phyloP scores from a whole-genome alignment of 2,797 vertebrate species.

The Champsocephalus gunnari region DNA sequence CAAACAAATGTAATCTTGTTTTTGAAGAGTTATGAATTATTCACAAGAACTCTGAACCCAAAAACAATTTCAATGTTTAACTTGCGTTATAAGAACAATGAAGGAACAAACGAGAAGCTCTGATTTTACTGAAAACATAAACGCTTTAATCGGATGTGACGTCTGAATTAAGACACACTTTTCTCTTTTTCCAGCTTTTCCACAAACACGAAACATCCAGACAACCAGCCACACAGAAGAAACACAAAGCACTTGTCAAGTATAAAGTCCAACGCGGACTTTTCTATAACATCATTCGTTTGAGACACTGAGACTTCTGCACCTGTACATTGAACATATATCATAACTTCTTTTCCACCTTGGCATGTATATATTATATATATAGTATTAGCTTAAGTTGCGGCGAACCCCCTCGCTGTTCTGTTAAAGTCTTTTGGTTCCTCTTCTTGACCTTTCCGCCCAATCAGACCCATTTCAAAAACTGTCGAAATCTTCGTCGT shows the following conservation, averaged over 20 bases:
- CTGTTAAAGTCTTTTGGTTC: conserved; percentile 93
- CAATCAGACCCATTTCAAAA: conserved; percentile 87
- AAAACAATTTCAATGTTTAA: too few species aligned
- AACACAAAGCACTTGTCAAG: conserved; percentile 64
- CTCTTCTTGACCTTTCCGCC: conserved; percentile 82
- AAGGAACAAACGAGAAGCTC: conserved; percentile 64
- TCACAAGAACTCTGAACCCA: too few species aligned
- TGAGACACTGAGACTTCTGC: conserved; percentile 54
- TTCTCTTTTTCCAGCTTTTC: conserved; percentile 31
- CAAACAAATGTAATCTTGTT: neutral
- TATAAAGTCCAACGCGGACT: conserved; percentile 62
- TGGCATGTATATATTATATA: conserved; percentile 32
- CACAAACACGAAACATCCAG: conserved; percentile 53
- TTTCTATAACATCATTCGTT: conserved; percentile 31
- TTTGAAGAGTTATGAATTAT: too few species aligned
- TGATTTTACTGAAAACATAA: conserved; percentile 60
- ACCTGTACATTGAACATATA: conserved; percentile 72
- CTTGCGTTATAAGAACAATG: conserved; percentile 5
- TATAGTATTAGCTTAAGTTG: conserved; percentile 61
- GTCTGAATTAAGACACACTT: conserved; percentile 66
- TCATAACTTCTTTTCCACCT: conserved; percentile 29
- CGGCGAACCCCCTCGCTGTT: conserved; percentile 88
- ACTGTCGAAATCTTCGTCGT: conserved; percentile 83
- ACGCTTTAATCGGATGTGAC: conserved; percentile 72
- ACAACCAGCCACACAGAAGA: conserved; percentile 49